A percentile compares a stretch with the other conserved stretches of the same genome.
Conservation (phyloP, 2,888 invertebrate genomes). For the Laspeyria flexula region DNA sequence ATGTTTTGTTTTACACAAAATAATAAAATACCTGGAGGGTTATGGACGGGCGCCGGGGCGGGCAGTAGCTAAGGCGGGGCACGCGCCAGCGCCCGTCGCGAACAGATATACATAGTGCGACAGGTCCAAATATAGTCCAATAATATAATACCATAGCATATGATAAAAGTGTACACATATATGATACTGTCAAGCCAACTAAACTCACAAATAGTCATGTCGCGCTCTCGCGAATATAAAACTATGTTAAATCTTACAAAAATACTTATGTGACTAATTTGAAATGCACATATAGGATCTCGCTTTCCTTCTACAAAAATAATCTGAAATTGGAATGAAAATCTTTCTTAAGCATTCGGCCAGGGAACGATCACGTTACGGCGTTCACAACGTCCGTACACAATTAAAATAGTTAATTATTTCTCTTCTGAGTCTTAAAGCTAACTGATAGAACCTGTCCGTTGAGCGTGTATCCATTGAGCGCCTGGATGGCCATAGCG, state of each 20-base stretch:
- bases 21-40: constrained; percentile 84
- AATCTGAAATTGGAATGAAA: constrained; percentile 86
- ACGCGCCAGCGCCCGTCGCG: constrained; percentile 49
- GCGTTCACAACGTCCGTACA: constrained; percentile 76
- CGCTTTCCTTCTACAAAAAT: constrained; percentile 85
- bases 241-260: constrained; percentile 85
- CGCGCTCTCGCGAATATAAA: constrained; percentile 83
- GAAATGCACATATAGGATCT: constrained; percentile 85
- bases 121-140: constrained; percentile 82
- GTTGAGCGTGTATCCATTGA: constrained; percentile 84
- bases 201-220: constrained; percentile 83
- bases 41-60: constrained; percentile 56
- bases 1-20: constrained; percentile 83
- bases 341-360: constrained; percentile 75
- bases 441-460: constrained; percentile 85
- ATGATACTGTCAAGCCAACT: constrained; percentile 83
- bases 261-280: constrained; percentile 85
- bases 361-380: constrained; percentile 74
- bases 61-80: constrained; percentile 58
- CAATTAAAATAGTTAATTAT: constrained; percentile 62
- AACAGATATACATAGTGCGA: constrained; percentile 73
- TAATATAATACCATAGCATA: constrained; percentile 84
- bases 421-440: constrained; percentile 86
- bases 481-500: constrained; percentile 83
- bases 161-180: constrained; percentile 81